Conservation (phyloP, 1,140 invertebrate species). For the Daktulosphaira vitifoliae region DNA sequence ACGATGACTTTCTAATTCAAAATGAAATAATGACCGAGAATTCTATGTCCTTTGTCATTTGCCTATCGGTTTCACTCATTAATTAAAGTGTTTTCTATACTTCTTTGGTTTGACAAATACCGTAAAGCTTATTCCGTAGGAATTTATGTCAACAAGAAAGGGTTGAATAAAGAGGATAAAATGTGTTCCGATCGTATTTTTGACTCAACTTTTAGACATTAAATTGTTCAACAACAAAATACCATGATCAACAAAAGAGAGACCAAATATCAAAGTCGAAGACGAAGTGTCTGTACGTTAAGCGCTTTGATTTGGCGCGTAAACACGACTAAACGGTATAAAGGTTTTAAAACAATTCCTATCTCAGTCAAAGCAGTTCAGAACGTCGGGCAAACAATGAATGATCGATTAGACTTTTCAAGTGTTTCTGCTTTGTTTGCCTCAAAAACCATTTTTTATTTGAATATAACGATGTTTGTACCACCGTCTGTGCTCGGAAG, state of each 20-base stretch:
- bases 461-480: too few species aligned
- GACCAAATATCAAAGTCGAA: too few species aligned
- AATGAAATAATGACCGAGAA: too few species aligned
- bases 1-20: too few species aligned
- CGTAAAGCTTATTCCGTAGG: not conserved
- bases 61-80: too few species aligned
- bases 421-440: not conserved
- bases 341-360: not conserved
- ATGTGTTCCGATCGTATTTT: not conserved
- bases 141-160: not conserved
- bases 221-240: not conserved
- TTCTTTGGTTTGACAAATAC: too few species aligned
- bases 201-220: not conserved
- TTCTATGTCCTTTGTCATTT: too few species aligned
- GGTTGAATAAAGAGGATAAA: not conserved
- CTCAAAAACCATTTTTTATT: too few species aligned
- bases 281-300: not conserved
- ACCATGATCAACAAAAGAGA: too few species aligned
- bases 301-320: slow-evolving; percentile 5
- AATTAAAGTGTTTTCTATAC: too few species aligned
- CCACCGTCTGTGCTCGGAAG: too few species aligned
- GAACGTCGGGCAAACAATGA: not conserved
- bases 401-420: slow-evolving; percentile 1
- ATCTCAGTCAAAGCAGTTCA: not conserved
- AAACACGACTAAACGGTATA: slow-evolving; percentile 1